Evolutionary conservation across 1,140 invertebrate species (phyloP).

Genomic region (Solenopsis invicta): DNA sequence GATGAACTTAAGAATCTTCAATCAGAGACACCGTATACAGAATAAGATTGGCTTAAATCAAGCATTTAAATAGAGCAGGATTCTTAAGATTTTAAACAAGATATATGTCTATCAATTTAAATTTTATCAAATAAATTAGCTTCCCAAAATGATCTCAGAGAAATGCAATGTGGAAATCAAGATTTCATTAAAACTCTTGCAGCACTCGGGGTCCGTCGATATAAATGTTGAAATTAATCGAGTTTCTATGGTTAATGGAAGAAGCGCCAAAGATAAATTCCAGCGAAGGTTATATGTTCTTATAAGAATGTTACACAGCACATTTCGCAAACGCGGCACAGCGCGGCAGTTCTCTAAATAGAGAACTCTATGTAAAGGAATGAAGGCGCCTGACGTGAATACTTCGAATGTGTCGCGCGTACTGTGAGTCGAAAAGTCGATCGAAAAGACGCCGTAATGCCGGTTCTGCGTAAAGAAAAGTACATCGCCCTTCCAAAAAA

Average conservation of each 20-base stretch:
- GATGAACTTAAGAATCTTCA: not conserved
- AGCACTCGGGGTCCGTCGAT: not conserved
- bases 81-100: slow-evolving; percentile 18
- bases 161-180: not conserved
- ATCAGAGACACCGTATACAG: not conserved
- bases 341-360: slow-evolving; percentile 48
- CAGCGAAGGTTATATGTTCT: slow-evolving; percentile 5
- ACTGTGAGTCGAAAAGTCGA: slow-evolving; percentile 50
- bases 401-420: slow-evolving; percentile 36
- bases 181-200: slow-evolving; percentile 21
- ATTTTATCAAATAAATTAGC: slow-evolving; percentile 17
- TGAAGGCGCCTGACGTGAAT: slow-evolving; percentile 56
- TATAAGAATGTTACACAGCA: slow-evolving; percentile 34
- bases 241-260: slow-evolving; percentile 44
- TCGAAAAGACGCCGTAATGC: slow-evolving; percentile 53
- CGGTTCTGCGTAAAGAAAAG: slow-evolving; percentile 33
- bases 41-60: not conserved
- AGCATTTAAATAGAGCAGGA: not conserved
- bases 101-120: not conserved
- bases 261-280: slow-evolving; percentile 45
- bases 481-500: slow-evolving; percentile 9
- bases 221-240: slow-evolving; percentile 20
- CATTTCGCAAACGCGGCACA: slow-evolving; percentile 43
- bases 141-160: not conserved
- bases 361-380: slow-evolving; percentile 61